These are phyloP conservation scores for Myripristis jacobus DNA, from an alignment of 2,797 vertebrate genomes.

Conservation along the genomic window DNA sequence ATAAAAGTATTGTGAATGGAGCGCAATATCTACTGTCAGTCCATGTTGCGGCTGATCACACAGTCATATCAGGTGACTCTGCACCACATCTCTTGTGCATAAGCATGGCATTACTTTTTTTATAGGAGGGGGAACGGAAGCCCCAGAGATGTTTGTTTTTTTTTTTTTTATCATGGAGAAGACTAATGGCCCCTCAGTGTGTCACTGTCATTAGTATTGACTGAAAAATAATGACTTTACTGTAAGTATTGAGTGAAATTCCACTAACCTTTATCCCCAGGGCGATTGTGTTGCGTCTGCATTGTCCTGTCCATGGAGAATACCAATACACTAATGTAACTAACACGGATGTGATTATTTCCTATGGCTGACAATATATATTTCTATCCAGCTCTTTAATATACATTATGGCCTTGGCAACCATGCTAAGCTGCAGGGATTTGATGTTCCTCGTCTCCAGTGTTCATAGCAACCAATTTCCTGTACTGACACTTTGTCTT, in stretches of 20 bases:
- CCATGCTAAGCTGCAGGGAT: constrained; percentile 18
- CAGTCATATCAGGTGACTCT: too few relatives aligned
- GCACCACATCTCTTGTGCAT: too few relatives aligned
- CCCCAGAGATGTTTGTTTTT: constrained; percentile 34
- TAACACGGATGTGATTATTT: constrained; percentile 46
- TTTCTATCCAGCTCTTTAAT: constrained; percentile 18
- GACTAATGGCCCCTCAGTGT: constrained; percentile 45
- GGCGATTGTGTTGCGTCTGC: constrained; percentile 48
- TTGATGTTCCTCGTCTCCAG: neutral
- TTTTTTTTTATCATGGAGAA: constrained; percentile 48
- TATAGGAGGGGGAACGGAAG: constrained; percentile 50
- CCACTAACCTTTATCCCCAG: constrained; percentile 69
- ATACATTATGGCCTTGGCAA: constrained; percentile 16
- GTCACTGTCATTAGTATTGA: constrained; percentile 65
- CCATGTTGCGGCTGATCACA: too few relatives aligned
- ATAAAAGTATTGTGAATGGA: neutral
- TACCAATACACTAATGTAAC: constrained; percentile 46
- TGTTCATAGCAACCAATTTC: neutral
- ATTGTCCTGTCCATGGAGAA: constrained; percentile 5
- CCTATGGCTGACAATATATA: constrained; percentile 21
- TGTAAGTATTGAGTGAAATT: constrained; percentile 69
- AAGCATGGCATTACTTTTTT: too few relatives aligned
- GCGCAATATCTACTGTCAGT: too few relatives aligned
- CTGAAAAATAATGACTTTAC: constrained; percentile 67
- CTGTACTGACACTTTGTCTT: neutral